A percentile compares a stretch with the other conserved stretches of the same genome.
Evolutionary conservation across 2,888 invertebrate genomes (phyloP).

Genomic region (Pachycephus smyrnensis): DNA sequence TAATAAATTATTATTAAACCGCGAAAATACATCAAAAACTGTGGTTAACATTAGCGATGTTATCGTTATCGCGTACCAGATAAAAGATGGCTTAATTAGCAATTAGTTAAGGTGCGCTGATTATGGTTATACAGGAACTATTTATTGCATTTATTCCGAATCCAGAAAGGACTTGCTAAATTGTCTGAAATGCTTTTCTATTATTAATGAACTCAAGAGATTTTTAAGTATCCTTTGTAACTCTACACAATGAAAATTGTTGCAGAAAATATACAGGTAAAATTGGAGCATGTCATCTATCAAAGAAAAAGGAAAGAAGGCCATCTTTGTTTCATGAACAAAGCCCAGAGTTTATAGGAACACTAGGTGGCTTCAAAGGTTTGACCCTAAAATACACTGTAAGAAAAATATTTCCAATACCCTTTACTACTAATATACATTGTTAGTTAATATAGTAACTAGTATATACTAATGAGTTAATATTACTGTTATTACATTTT

Average conservation of each 20-base stretch:
- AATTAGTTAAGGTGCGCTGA: constrained; percentile 18
- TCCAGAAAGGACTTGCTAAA: neutral
- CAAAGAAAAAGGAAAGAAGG: neutral
- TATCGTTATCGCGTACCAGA: neutral
- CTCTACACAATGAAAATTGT: neutral
- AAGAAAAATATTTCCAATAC: neutral
- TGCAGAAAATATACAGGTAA: neutral
- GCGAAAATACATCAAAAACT: no score
- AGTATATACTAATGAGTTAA: neutral
- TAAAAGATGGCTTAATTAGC: constrained; percentile 10
- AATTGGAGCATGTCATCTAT: neutral
- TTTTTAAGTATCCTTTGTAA: neutral
- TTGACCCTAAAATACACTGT: neutral
- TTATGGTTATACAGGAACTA: neutral
- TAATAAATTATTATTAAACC: no score
- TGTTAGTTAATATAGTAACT: neutral
- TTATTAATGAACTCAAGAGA: neutral
- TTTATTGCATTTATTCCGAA: neutral
- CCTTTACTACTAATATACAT: neutral
- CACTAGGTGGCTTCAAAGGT: neutral
- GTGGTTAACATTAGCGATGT: neutral
- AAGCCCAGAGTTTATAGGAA: neutral
- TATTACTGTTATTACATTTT: neutral
- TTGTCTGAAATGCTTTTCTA: neutral
- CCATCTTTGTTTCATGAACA: neutral